A percentile compares a stretch with the other conserved stretches of the same genome.
Evolutionary conservation across 1,140 invertebrate species (phyloP).

Genomic region (Lordiphosa stackelbergi): DNA sequence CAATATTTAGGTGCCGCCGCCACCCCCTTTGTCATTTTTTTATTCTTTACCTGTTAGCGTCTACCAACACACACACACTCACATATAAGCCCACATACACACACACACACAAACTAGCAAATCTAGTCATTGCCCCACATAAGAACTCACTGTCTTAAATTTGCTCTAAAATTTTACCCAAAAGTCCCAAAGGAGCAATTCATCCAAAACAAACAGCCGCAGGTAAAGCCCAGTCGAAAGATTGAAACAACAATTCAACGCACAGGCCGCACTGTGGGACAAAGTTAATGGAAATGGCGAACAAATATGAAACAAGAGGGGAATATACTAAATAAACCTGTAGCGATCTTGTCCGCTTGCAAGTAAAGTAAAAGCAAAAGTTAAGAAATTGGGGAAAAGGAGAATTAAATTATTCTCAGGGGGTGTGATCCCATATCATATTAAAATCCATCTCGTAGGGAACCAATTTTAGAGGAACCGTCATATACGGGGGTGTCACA

Average conservation of each 20-base stretch:
- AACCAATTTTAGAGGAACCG: no score
- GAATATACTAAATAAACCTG: no score
- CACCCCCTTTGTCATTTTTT: conserved; percentile 38
- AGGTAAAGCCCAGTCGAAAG: conserved; percentile 45
- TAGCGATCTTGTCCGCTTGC: no score
- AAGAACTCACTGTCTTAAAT: conserved; percentile 61
- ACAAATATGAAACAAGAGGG: background rate
- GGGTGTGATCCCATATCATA: no score
- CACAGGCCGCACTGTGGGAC: conserved; percentile 24
- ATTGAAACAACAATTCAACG: conserved; percentile 16
- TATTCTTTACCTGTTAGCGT: conserved; percentile 58
- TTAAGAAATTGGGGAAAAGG: no score
- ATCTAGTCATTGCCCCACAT: conserved; percentile 60
- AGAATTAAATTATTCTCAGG: no score
- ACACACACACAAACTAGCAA: conserved; percentile 46
- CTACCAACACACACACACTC: conserved; percentile 39
- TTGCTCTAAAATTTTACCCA: conserved; percentile 66
- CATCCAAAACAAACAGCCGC: conserved; percentile 35
- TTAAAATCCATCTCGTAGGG: no score
- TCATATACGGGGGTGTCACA: no score
- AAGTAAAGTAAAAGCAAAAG: no score
- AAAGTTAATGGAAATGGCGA: conserved; percentile 22
- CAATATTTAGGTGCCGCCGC: conserved; percentile 45
- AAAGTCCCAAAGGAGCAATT: conserved; percentile 43
- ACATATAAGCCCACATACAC: conserved; percentile 29